Percentiles rank a stretch among this genome's conserved stretches.
Conservation (phyloP, 2,797 vertebrate species). For the Falco cherrug region DNA sequence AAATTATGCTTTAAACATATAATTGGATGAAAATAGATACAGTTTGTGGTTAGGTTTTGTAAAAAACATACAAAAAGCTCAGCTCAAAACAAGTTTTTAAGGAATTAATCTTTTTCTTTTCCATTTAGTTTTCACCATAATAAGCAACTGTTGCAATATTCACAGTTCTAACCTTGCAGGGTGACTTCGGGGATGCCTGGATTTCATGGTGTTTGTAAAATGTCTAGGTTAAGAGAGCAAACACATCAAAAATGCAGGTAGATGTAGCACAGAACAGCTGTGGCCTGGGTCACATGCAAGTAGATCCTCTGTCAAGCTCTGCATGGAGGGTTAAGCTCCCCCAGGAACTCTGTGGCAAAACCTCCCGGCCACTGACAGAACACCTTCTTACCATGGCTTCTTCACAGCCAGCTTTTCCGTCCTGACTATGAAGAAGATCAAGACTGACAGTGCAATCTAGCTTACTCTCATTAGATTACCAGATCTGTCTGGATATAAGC, state of each 20-base stretch:
- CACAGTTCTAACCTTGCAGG: background rate
- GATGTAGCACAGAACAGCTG: background rate
- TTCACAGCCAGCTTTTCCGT: background rate
- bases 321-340: background rate
- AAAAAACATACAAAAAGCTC: background rate
- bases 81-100: background rate
- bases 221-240: background rate
- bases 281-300: background rate
- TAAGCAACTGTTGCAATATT: background rate
- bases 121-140: background rate
- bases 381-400: background rate
- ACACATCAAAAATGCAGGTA: background rate
- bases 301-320: background rate
- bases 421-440: background rate
- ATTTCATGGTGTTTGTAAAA: background rate
- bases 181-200: background rate
- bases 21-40: background rate
- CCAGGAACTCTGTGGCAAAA: background rate
- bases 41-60: background rate
- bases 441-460: background rate
- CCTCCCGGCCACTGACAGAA: fast-evolving
- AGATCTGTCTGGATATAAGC: background rate
- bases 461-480: background rate
- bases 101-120: background rate
- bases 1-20: background rate